These are phyloP conservation scores for Vandiemenella viatica DNA, from an alignment of 2,888 invertebrate genomes.

Conservation along the genomic window DNA sequence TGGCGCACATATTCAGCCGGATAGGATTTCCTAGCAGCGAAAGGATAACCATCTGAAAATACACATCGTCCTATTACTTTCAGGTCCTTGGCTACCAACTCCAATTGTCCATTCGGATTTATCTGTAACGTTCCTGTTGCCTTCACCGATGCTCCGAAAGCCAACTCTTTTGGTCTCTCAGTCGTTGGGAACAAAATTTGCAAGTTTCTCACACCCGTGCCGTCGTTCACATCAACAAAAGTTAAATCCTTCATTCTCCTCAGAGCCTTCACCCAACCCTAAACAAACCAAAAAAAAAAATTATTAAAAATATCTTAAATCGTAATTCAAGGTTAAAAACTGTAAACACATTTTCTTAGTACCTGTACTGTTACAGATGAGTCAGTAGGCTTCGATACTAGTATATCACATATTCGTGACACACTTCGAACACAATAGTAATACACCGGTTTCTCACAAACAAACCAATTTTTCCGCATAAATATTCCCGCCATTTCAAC, in stretches of 20 bases:
- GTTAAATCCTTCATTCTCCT: slow-evolving; percentile 64
- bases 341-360: too few species aligned
- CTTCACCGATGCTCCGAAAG: slow-evolving; percentile 55
- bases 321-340: not conserved
- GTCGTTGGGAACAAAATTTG: slow-evolving; percentile 51
- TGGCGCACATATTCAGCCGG: slow-evolving; percentile 63
- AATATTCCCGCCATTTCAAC: too few species aligned
- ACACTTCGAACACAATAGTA: too few species aligned
- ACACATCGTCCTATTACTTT: slow-evolving; percentile 51
- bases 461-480: too few species aligned
- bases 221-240: slow-evolving; percentile 77
- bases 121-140: slow-evolving; percentile 48
- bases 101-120: slow-evolving; percentile 51
- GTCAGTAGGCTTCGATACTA: too few species aligned
- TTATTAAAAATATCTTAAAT: not conserved
- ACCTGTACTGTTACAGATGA: too few species aligned
- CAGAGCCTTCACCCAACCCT: slow-evolving; percentile 84
- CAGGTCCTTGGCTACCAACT: slow-evolving; percentile 49
- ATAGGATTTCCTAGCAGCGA: slow-evolving; percentile 58
- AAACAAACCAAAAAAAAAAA: slow-evolving; percentile 20
- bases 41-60: slow-evolving; percentile 57
- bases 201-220: slow-evolving; percentile 50
- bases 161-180: slow-evolving; percentile 34
- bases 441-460: too few species aligned
- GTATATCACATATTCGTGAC: too few species aligned